phyloP scores from a whole-genome alignment of 2,113 vertebrate species.

The Grammomys dolichurus region DNA sequence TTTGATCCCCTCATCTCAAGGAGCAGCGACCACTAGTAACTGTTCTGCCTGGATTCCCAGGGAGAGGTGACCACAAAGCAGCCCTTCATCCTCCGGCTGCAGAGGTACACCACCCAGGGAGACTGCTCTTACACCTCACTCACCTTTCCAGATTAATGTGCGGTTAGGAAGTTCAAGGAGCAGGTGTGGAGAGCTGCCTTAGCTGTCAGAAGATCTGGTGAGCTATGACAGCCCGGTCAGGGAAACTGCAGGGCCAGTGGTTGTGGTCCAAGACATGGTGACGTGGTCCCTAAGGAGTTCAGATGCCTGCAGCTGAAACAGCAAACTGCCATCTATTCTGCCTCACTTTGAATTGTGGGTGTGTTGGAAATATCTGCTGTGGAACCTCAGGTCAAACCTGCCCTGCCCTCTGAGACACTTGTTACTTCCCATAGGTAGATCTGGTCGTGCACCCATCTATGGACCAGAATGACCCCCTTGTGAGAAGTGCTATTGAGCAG shows the following conservation, averaged over 20 bases:
- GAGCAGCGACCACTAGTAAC: background rate
- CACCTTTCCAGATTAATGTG: background rate
- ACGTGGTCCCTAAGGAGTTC: background rate
- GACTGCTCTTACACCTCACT: background rate
- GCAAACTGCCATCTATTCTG: background rate
- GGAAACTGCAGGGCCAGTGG: accelerated
- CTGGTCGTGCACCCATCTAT: constrained; percentile 96
- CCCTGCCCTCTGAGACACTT: background rate
- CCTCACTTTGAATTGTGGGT: background rate
- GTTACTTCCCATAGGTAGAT: constrained; percentile 89
- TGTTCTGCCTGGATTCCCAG: background rate
- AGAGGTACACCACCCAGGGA: accelerated
- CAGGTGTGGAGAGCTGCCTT: accelerated
- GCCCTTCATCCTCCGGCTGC: background rate
- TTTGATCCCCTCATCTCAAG: background rate
- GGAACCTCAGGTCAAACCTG: background rate
- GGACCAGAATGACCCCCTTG: constrained; percentile 91
- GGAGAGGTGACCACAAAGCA: background rate
- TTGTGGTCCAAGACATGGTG: background rate
- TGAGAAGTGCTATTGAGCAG: constrained; percentile 94
- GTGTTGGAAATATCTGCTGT: background rate
- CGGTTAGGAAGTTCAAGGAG: background rate
- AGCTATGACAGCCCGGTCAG: accelerated
- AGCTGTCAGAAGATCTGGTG: background rate
- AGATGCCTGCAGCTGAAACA: background rate